Base-by-base conservation (phyloP, 2,113 vertebrate genomes). In the Drymodes brunneopygia region DNA sequence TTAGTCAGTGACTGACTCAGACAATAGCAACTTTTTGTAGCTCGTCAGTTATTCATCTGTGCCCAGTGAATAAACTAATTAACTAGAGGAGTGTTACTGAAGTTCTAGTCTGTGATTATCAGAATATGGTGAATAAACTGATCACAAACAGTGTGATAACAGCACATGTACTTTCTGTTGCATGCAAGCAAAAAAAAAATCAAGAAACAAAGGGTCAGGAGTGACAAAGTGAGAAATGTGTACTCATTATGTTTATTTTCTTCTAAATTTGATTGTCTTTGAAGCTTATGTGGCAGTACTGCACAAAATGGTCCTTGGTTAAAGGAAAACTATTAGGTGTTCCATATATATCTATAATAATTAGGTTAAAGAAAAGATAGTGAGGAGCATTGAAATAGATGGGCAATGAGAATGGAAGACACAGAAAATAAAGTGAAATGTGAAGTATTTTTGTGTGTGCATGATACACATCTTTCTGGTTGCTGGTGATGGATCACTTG, bases 1-100 rank as follows among this genome's bases (percentile, higher is more conserved):
- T 95, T 85, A 84, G 77, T 91, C 88, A 86, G 88, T 92, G 82
- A 45, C 85, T 79, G 88, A 54, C 48, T 91, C 66, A 86, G 54
- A 92, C 86, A 96, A 91, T 87, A 91, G 78, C 7, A 27, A 87
- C 61, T 91, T 95, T 81, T 95, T 84, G 77, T 97, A 79, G 81
- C 88, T 91, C 70, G 53, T 89, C 83, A 29, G 44, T 92, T 92
- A 58, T 69, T 81, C 67, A 72, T 86, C 84, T 92, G 29, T 94
- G 80, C 56, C 61, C 69, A n/a, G 40, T 79, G 78, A 87, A 84
- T 87, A 65, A 86, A 74, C 65, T 74, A n/a, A 89, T 86, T 87
- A 86, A 56, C 77, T 81, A 35, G 65, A 86, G 44, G 40, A 95
- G 23, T 56, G 29, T 64, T 83, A 51, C 57, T 83, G 79, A 74